Conservation (phyloP, 2,888 invertebrate species). For the Oligia fasciuncula region DNA sequence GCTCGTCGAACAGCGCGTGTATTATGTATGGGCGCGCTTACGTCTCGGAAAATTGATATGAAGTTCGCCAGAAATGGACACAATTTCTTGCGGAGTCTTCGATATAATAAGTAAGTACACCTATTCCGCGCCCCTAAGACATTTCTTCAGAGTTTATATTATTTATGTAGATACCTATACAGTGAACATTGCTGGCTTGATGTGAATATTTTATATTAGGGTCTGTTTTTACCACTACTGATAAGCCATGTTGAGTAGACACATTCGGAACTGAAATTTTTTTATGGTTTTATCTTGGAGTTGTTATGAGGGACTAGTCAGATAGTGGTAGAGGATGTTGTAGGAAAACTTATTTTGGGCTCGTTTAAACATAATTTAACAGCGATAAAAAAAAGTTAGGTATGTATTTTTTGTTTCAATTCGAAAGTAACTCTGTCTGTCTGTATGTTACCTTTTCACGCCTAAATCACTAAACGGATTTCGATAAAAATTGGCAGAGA, state of each 20-base stretch:
- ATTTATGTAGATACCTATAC: constrained; percentile 11
- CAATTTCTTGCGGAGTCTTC: constrained; percentile 44
- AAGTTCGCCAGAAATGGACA: constrained; percentile 43
- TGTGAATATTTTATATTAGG: constrained; percentile 52
- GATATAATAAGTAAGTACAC: constrained; percentile 51
- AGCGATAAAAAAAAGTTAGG: not conserved
- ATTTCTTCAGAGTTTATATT: constrained; percentile 28
- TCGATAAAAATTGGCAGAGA: too few relatives aligned
- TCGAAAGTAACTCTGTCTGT: too few relatives aligned
- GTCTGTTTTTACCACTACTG: constrained; percentile 40
- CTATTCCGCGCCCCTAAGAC: constrained; percentile 10
- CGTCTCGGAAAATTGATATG: constrained; percentile 49
- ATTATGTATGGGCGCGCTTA: constrained; percentile 18
- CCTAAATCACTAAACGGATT: too few relatives aligned
- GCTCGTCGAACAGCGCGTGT: constrained; percentile 35
- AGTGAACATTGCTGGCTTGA: constrained; percentile 14
- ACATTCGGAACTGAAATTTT: constrained; percentile 23
- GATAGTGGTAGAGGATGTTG: not conserved
- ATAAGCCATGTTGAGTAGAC: constrained; percentile 38
- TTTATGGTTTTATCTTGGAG: constrained; percentile 40
- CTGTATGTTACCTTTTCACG: too few relatives aligned
- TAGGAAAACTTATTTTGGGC: not conserved
- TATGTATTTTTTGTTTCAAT: not conserved
- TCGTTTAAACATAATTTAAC: not conserved
- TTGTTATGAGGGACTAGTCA: constrained; percentile 11